Base-by-base conservation (phyloP, 2,113 vertebrate genomes). In the Ovis canadensis region DNA sequence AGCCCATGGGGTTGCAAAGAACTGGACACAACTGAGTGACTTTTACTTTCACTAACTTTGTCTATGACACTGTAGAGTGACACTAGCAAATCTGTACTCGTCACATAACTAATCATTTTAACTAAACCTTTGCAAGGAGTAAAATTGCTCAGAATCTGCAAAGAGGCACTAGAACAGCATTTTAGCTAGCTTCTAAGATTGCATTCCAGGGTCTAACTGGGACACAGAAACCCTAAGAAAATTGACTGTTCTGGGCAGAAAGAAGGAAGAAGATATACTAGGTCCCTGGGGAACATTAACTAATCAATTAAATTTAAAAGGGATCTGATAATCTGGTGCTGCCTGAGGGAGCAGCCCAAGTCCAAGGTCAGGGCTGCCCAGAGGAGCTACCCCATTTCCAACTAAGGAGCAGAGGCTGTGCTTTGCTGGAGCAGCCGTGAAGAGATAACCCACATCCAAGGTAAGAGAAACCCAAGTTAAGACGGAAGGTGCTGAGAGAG, bases 401-500 rank as follows among this genome's bases (percentile, higher is more conserved):
- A 64, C 31, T 64, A 64, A 33, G 15, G 31, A 64, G 62, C 15
- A 64, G 31, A 64, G 62, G 62, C 15, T 33, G 15, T 0, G 3
- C 62, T 64, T 17, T 64, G 62, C 62, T 64, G 31, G 62, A 64
- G 31, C 14, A 64, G 31, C 62, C 7, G 15, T 64, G 62, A 64
- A 64, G 62, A 33, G 15, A 17, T 64, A 64, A 7, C 31, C 62
- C 33, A 67, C 64, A 67, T 36, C 16, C 17, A 67, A 67, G 7
- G 64, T 67, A 67, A 67, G 33, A 36, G 4, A 67, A 36, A 36
- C 33, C 64, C n/a, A 67, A 19, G 33, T 67, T 67, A 67, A 67
- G 33, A 67, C 0, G 0, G 64, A 36, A 36, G 33, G 64, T 4
- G 2, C 8, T 36, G 16, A 36, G 33, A 67, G 8, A 67, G 8